Percentiles rank a stretch among this genome's conserved stretches.
These are phyloP conservation scores for Cherax quadricarinatus DNA, from an alignment of 1,140 invertebrate genomes.

Conservation along the genomic window DNA sequence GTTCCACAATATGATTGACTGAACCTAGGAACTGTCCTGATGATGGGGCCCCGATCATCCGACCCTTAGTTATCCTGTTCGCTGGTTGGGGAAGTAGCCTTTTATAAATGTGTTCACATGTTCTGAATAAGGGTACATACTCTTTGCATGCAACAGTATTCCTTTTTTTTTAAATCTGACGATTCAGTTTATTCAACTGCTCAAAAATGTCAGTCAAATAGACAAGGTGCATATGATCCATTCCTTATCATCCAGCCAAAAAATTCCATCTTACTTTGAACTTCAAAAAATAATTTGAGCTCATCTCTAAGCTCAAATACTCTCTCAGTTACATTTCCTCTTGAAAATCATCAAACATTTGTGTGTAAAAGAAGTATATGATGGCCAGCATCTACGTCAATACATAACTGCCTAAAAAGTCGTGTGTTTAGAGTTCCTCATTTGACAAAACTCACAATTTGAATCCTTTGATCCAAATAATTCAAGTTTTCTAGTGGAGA, in stretches of 20 bases:
- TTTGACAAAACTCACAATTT: conserved; percentile 19
- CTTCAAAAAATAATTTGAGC: conserved; percentile 24
- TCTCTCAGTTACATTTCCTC: conserved; percentile 49
- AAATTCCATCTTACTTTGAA: conserved; percentile 41
- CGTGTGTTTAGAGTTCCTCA: not conserved
- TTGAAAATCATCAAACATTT: conserved; percentile 49
- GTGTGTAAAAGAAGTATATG: conserved; percentile 30
- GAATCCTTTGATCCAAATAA: conserved; percentile 43
- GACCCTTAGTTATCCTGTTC: no score
- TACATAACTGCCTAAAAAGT: conserved; percentile 20
- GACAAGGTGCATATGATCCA: conserved; percentile 18
- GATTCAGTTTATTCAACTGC: conserved; percentile 32
- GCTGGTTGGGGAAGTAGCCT: no score
- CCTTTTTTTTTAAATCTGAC: no score
- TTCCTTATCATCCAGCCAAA: conserved; percentile 36
- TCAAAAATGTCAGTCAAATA: conserved; percentile 32
- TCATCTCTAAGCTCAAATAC: conserved; percentile 38
- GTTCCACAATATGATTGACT: no score
- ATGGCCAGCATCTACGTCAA: conserved; percentile 38
- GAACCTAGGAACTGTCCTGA: no score
- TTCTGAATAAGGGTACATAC: no score
- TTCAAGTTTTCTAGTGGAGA: conserved; percentile 40
- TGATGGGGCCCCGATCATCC: no score
- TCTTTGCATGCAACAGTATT: no score
- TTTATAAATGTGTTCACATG: no score